Conservation (phyloP, 2,797 vertebrate species). For the Melanotaenia boesemani region DNA sequence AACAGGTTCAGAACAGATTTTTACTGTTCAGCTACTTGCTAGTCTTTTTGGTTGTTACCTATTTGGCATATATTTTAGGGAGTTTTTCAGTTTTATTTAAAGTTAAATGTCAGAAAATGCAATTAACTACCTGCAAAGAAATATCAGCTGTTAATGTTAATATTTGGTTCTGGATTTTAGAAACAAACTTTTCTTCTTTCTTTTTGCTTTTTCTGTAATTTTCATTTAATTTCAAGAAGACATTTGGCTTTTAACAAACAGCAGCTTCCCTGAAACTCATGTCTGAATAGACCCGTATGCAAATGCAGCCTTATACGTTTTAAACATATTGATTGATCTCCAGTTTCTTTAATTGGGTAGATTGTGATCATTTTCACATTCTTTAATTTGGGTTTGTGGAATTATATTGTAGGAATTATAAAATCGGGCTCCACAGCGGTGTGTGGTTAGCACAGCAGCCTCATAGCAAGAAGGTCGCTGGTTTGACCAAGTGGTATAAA, state of each 20-base stretch:
- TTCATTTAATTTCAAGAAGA: neutral
- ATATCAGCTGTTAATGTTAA: neutral
- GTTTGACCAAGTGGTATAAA: too few species aligned
- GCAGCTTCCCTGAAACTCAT: neutral
- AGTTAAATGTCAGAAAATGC: neutral
- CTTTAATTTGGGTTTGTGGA: neutral
- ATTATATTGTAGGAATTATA: neutral
- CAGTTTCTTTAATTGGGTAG: neutral
- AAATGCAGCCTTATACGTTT: constrained; percentile 6
- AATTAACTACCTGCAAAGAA: neutral
- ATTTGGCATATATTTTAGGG: neutral
- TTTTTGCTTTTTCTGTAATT: constrained; percentile 10
- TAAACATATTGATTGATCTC: neutral
- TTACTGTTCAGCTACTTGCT: neutral
- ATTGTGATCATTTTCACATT: too few species aligned
- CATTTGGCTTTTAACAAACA: neutral
- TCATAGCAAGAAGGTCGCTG: too few species aligned
- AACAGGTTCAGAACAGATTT: neutral
- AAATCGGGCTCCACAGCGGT: too few species aligned
- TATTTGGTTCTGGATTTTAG: constrained; percentile 2
- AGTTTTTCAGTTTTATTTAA: neutral
- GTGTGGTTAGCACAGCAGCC: too few species aligned
- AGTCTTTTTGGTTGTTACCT: neutral
- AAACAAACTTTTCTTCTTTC: too few species aligned
- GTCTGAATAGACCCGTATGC: constrained; percentile 9